Evolutionary conservation across 2,888 invertebrate genomes (phyloP).

Genomic region (Pteria penguin): DNA sequence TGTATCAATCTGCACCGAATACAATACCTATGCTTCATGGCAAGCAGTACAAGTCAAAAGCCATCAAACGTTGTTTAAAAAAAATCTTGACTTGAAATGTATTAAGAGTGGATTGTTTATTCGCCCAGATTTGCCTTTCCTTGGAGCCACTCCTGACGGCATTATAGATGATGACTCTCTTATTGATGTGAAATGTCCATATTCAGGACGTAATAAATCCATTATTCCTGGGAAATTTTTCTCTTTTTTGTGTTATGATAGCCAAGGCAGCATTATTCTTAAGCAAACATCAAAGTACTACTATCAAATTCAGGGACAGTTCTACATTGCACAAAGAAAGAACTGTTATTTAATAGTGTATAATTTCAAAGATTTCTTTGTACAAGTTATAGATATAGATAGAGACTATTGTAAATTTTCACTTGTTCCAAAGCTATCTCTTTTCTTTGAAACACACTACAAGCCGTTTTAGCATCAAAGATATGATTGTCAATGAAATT

Average conservation of each 20-base stretch:
- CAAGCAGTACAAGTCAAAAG: conserved; percentile 34
- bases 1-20: conserved; percentile 39
- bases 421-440: conserved; percentile 35
- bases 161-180: conserved; percentile 22
- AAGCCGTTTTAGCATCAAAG: conserved; percentile 15
- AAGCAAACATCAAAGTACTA: conserved; percentile 41
- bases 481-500: not conserved
- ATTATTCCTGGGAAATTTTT: conserved; percentile 28
- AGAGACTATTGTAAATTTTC: conserved; percentile 25
- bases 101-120: conserved; percentile 42
- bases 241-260: conserved; percentile 26
- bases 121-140: conserved; percentile 16
- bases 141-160: conserved; percentile 41
- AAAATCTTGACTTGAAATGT: conserved; percentile 12
- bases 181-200: conserved; percentile 42
- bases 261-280: conserved; percentile 15
- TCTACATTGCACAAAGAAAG: conserved; percentile 33
- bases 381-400: conserved; percentile 19
- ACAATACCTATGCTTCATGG: conserved; percentile 44
- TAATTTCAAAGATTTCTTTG: conserved; percentile 41
- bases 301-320: conserved; percentile 50
- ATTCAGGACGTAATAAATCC: conserved; percentile 6
- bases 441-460: conserved; percentile 36
- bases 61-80: conserved; percentile 35
- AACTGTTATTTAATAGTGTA: conserved; percentile 42